Conservation (phyloP, 2,797 vertebrate genomes). For the Enteromius argenteus region DNA sequence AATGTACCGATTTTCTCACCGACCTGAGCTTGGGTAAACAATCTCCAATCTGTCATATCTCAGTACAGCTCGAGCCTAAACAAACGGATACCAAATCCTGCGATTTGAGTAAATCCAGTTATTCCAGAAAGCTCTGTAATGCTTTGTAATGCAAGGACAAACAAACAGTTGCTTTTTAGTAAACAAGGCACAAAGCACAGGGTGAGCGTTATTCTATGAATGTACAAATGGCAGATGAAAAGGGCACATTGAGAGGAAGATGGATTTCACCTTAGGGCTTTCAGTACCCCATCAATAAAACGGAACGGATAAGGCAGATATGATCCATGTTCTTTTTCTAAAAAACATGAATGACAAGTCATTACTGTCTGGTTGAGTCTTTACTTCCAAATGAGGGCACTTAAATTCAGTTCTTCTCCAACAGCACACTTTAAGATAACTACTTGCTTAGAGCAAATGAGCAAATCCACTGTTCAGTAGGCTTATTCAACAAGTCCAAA, state of each 20-base stretch:
- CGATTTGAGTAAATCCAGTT: slow-evolving; percentile 32
- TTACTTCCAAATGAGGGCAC: not conserved
- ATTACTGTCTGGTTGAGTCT: not conserved
- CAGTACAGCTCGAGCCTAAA: slow-evolving; percentile 7
- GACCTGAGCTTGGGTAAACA: slow-evolving; percentile 25
- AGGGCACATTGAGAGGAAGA: slow-evolving; percentile 12
- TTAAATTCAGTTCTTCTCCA: not conserved
- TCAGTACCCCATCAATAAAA: slow-evolving; percentile 4
- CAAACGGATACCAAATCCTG: slow-evolving; percentile 31
- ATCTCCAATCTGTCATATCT: slow-evolving; percentile 44
- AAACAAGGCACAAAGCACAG: slow-evolving; percentile 14
- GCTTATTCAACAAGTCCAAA: not conserved
- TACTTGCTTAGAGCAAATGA: not conserved
- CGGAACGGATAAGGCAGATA: not conserved
- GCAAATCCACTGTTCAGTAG: slow-evolving; percentile 1
- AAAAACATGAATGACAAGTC: not conserved
- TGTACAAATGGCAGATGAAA: slow-evolving; percentile 12
- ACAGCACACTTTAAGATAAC: not conserved
- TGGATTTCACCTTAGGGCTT: slow-evolving; percentile 7
- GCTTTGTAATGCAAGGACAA: slow-evolving; percentile 30
- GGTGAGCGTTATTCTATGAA: slow-evolving; percentile 4
- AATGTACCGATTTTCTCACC: slow-evolving; percentile 13
- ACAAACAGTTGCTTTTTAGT: slow-evolving; percentile 30
- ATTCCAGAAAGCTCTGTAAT: slow-evolving; percentile 37
- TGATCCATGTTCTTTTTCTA: not conserved